Base-by-base conservation (phyloP, 2,797 vertebrate genomes). In the Smutsia gigantea region DNA sequence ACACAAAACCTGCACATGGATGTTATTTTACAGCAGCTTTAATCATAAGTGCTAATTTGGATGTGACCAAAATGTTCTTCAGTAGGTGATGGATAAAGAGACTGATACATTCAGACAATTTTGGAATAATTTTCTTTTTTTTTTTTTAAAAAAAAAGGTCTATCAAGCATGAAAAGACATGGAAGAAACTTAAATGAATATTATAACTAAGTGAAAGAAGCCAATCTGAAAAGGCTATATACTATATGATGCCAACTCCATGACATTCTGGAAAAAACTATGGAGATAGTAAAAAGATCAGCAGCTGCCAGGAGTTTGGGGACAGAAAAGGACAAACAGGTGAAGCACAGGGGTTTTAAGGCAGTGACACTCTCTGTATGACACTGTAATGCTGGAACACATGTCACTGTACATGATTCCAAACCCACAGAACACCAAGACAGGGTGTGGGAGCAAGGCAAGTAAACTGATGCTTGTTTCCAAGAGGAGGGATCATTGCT, bases 121-220 rank as follows among this genome's bases (percentile, higher is more conserved):
- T 46, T 39, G 23, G 59, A 53, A 53, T 68, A 68, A 66, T 46
- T 10, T 46, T 46, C 42, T 46, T 46, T 11, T 46, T 46, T n/a
- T n/a, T 46, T 46, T 46, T 46, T 46, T 11, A n/a, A n/a, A 46
- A 46, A 39, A 39, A 31, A 61, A 29, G 37, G 64, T 6, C 79
- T 74, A 84, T 55, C 46, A 75, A 81, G 29, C 55, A 71, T 37
- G 37, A 63, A 93, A 93, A 64, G 66, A 93, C 83, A 87, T 29
- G n/a, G 34, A 87, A 29, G 18, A 39, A 66, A 9, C 19, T 42
- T 46, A 68, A 57, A 46, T 68, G 29, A 14, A 57, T 23, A 85
- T 21, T 66, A 46, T 46, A 46, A 85, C 64, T 82, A 51, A 49
- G 27, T 71, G 10, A 57, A 71, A 71, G 37, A 71, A 86, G 25